Conservation (phyloP, 2,797 vertebrate genomes). For the Xenentodon cancila region DNA sequence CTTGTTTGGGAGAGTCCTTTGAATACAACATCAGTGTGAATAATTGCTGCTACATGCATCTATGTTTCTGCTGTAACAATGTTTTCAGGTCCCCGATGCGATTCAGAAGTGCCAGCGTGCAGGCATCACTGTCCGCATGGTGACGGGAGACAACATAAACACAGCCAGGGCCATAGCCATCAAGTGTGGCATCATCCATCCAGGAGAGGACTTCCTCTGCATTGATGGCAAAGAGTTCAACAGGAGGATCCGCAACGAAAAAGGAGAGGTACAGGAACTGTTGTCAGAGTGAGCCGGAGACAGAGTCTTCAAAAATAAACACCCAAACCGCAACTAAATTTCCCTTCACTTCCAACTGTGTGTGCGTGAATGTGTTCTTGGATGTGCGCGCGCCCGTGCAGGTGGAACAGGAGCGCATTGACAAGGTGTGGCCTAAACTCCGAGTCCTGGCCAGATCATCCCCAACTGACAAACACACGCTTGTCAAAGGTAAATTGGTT, state of each 20-base stretch:
- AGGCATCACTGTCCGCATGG: conserved; percentile 98
- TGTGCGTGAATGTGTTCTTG: conserved; percentile 1
- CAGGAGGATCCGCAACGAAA: conserved; percentile 97
- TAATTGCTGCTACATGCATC: neutral
- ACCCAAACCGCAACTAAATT: conserved; percentile 74
- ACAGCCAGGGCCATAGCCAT: conserved; percentile 98
- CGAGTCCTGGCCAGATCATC: conserved; percentile 92
- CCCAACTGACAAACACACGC: conserved; percentile 92
- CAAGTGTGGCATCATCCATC: conserved; percentile 98
- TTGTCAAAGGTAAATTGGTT: conserved; percentile 89
- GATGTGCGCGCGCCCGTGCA: conserved; percentile 26
- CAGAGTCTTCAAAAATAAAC: neutral
- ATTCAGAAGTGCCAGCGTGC: conserved; percentile 96
- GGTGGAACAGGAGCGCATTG: conserved; percentile 94
- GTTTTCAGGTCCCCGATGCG: conserved; percentile 92
- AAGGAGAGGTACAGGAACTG: conserved; percentile 88
- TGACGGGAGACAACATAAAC: conserved; percentile 99
- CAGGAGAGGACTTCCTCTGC: conserved; percentile 97
- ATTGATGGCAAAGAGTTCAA: conserved; percentile 99
- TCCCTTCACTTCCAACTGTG: conserved; percentile 43
- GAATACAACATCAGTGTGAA: neutral
- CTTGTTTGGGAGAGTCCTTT: neutral
- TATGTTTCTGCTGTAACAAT: neutral
- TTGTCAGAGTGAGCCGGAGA: conserved; percentile 7
- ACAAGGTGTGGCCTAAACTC: conserved; percentile 95